Evolutionary conservation across 2,113 vertebrate genomes (phyloP).

Genomic region (Aspiorhynchus laticeps): DNA sequence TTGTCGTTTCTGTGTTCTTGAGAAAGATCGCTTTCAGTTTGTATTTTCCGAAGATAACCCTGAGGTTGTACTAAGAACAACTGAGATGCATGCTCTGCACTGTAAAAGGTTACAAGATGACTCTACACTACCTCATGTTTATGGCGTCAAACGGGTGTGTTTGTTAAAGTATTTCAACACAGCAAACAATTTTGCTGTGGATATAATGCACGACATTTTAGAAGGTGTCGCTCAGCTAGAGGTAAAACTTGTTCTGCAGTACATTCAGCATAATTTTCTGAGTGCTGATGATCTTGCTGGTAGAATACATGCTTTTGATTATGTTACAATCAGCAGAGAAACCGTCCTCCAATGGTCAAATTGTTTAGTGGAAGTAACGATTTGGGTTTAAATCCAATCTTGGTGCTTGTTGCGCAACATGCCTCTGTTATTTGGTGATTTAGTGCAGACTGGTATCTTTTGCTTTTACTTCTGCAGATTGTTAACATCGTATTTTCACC

Average conservation of each 20-base stretch:
- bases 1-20: conserved; percentile 12
- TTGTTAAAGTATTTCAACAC: too few species aligned
- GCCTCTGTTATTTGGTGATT: conserved; percentile 56
- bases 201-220: too few species aligned
- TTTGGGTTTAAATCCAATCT: conserved; percentile 54
- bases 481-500: conserved; percentile 55
- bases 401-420: conserved; percentile 54
- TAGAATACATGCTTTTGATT: conserved; percentile 45
- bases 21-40: background rate
- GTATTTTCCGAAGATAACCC: conserved; percentile 1
- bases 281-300: conserved; percentile 27
- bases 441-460: conserved; percentile 49
- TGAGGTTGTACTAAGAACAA: too few species aligned
- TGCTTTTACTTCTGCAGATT: conserved; percentile 56
- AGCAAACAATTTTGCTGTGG: too few species aligned
- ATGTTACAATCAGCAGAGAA: conserved; percentile 18
- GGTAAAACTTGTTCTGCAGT: conserved; percentile 9
- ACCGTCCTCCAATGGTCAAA: conserved; percentile 20
- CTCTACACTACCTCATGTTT: too few species aligned
- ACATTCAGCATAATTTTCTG: conserved; percentile 27
- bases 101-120: too few species aligned
- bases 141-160: too few species aligned
- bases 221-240: background rate
- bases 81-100: too few species aligned
- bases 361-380: conserved; percentile 34